These are phyloP conservation scores for Cabera pusaria DNA, from an alignment of 2,888 invertebrate species.

Conservation along the genomic window DNA sequence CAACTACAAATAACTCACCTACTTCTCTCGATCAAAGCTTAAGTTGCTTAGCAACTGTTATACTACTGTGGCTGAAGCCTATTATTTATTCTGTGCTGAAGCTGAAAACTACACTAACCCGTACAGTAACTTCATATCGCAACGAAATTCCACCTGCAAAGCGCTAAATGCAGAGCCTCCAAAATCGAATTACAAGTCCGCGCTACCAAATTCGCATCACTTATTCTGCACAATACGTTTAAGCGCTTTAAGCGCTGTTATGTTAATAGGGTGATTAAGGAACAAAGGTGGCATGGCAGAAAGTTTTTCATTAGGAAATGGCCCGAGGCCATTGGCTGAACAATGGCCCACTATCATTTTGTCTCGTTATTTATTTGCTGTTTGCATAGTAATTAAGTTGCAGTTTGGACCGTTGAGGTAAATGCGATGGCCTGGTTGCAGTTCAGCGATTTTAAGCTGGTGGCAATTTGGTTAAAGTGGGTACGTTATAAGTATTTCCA, in stretches of 20 bases:
- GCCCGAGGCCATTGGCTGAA: constrained; percentile 32
- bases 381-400: constrained; percentile 32
- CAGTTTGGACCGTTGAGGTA: constrained; percentile 6
- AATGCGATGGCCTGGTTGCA: too few species aligned
- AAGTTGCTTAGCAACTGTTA: too few species aligned
- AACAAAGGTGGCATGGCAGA: constrained; percentile 38
- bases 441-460: too few species aligned
- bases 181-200: constrained; percentile 17
- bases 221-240: constrained; percentile 20
- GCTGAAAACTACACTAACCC: too few species aligned
- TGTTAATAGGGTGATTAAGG: constrained; percentile 46
- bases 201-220: constrained; percentile 14
- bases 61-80: too few species aligned
- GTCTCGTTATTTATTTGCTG: constrained; percentile 34
- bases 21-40: too few species aligned
- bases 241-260: constrained; percentile 37
- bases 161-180: constrained; percentile 4
- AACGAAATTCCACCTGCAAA: constrained; percentile 7
- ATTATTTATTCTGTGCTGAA: too few species aligned
- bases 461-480: too few species aligned
- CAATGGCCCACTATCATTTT: constrained; percentile 34
- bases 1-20: too few species aligned
- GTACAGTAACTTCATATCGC: too few species aligned
- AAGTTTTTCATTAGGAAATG: constrained; percentile 44
- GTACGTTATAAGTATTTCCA: too few species aligned